Evolutionary conservation across 2,888 invertebrate species (phyloP), one percentile per base, ranked within the genome.

Genomic region (Drosophila fungiperda): DNA sequence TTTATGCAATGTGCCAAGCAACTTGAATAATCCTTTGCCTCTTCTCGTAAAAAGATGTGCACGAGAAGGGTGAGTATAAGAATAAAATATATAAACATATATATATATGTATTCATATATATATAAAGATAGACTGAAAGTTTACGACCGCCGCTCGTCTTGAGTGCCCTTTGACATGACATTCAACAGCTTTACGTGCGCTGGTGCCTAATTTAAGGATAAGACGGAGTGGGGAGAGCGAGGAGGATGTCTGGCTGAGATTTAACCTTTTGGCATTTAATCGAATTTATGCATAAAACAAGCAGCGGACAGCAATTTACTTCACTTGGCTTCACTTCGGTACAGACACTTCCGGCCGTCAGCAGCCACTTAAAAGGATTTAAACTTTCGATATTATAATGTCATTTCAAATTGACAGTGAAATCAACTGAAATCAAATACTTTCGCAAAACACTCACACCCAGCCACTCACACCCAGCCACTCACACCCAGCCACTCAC

Each of bases 141-240:
- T 86, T 86, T 87, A 89, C 80, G 85, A 86, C 82, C 85, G 60
- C 17, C 58, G 65, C 64, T 54, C 54, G 42, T 68, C 73, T 80
- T 76, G 71, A 80, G 81, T 81, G 78, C 70, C 82, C 77, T 86
- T 85, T 85, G 90, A 85, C 85, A 89, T 86, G 87, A 81, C 81
- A 83, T 86, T 87, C 87, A 87, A 83, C 81, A 87, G 84, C 80
- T 87, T 88, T 89, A 82, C 87, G 87, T 87, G 90, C 89, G 89
- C 89, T 80, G 78, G 85, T 89, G 82, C 87, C 90, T 90, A 90
- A 90, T 89, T 90, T 89, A 82, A 82, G 90, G 90, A 90, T 90
- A 82, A 87, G 73, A 69, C 53, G 29, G 35, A 49, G 26, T 40
- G 26, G 33, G 49, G 61, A 29, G 61, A 49, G 32, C 70, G 53